These are phyloP conservation scores for Amblyopsis hoosieri DNA, from an alignment of 2,797 vertebrate genomes.

Conservation along the genomic window DNA sequence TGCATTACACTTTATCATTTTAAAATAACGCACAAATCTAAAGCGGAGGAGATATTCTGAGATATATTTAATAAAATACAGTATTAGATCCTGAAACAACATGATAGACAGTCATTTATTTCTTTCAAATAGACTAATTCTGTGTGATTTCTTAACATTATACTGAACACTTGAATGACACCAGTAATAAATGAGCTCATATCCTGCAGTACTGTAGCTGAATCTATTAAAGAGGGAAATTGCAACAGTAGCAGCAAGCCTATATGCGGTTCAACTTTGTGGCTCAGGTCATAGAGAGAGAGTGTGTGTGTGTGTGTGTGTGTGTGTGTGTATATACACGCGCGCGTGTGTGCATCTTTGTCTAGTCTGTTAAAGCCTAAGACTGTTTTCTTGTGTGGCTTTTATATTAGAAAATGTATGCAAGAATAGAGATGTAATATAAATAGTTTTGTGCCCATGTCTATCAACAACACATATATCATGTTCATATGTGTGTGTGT, in stretches of 20 bases:
- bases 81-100: constrained; percentile 8
- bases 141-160: not conserved
- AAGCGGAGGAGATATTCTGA: constrained; percentile 22
- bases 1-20: constrained; percentile 55
- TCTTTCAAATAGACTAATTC: not conserved
- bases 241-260: constrained; percentile 26
- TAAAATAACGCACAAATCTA: constrained; percentile 47
- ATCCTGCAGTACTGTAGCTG: constrained; percentile 30
- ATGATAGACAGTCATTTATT: constrained; percentile 3
- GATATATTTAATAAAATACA: constrained; percentile 7
- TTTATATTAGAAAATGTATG: constrained; percentile 71
- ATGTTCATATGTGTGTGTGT: constrained; percentile 9
- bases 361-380: constrained; percentile 70
- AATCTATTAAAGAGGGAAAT: constrained; percentile 38
- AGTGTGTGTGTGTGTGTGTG: constrained; percentile 3
- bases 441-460: not conserved
- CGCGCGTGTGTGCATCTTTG: not conserved
- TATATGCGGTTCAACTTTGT: constrained; percentile 13
- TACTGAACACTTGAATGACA: not conserved
- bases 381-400: not conserved
- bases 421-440: not conserved
- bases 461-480: no score
- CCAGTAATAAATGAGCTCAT: constrained; percentile 4
- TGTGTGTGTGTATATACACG: constrained; percentile 9
- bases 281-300: constrained; percentile 7